A percentile compares a stretch with the other conserved stretches of the same genome.
phyloP scores from a whole-genome alignment of 1,140 invertebrate species.

The Drosophila tsacasi region DNA sequence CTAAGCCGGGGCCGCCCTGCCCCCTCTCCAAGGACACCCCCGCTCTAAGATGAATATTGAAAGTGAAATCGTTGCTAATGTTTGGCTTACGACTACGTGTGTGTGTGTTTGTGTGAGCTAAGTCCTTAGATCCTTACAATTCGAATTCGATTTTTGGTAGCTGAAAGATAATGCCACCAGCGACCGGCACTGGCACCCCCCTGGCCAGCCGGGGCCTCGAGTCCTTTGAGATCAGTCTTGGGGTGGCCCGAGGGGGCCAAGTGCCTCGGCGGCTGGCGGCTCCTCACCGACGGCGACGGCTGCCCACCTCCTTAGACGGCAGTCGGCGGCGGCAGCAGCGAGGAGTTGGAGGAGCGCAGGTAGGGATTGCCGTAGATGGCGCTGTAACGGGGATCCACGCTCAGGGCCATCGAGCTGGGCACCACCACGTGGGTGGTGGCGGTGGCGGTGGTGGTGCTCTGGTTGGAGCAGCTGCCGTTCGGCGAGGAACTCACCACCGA shows the following conservation, averaged over 20 bases:
- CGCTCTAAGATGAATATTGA: constrained; percentile 1
- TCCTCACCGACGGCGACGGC: neutral
- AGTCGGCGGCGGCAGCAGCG: constrained; percentile 85
- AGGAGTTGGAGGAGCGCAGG: constrained; percentile 87
- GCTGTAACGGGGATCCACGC: constrained; percentile 94
- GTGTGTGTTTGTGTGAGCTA: constrained; percentile 28
- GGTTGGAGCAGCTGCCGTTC: constrained; percentile 82
- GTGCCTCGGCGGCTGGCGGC: neutral
- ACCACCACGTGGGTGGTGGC: constrained; percentile 76
- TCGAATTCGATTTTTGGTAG: constrained; percentile 53
- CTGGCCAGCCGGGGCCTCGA: constrained; percentile 3
- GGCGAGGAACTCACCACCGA: constrained; percentile 84
- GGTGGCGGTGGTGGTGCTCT: constrained; percentile 72
- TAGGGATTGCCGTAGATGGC: constrained; percentile 96
- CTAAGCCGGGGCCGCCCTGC: constrained; percentile 1
- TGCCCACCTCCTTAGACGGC: constrained; percentile 60
- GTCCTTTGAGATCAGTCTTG: constrained; percentile 49
- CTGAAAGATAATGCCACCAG: constrained; percentile 39
- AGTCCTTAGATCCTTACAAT: constrained; percentile 27
- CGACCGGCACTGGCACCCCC: neutral
- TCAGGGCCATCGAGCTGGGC: constrained; percentile 79
- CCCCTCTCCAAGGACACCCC: neutral
- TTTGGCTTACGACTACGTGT: constrained; percentile 27
- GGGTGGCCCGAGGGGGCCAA: neutral
- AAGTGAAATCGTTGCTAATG: constrained; percentile 28